Evolutionary conservation across 2,888 invertebrate genomes (phyloP), one percentile per base, ranked within the genome.

Genomic region (Girardia tigrina): DNA sequence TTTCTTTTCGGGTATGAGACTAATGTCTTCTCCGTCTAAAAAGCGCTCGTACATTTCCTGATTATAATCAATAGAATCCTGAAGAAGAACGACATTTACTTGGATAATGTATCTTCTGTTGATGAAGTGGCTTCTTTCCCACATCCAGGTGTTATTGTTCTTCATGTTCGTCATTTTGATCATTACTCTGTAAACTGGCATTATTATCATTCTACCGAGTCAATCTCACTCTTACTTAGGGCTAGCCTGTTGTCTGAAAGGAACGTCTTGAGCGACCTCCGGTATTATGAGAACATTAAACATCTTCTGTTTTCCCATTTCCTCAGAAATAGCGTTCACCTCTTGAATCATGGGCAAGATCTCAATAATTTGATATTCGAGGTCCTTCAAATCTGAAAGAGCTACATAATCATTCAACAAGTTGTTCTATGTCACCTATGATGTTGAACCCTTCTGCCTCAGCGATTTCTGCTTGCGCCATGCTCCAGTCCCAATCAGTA

Each of bases 261-360:
- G 16, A 2, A 20, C n/a, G 20, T 12, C 72, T 72, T 70, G 42
- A 76, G 70, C 75, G n/a, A 16, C 1, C 12, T 27, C 73, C 8
- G 83, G 80, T 75, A 84, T 80, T 8, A 84, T 80, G 20, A 84
- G 82, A n/a, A 84, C 84, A 78, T 84, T 84, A 79, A 84, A 84
- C 6, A 81, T 80, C 74, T 81, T 81, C 77, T 83, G 81, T 78
- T 84, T 84, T 79, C 84, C 81, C 56, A 84, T 78, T 77, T 84
- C 84, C 74, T 84, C 84, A 6, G 84, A 84, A 1, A 84, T 80
- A 1, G 84, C 84, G 78, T 84, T 84, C 14, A 83, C 84, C 76
- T 84, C 84, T n/a, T 83, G 81, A 75, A 84, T 83, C 81, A 84
- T 81, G 2, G 84, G 84, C 36, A 84, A 79, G 28, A 84, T 81